Evolutionary conservation across 2,113 vertebrate genomes (phyloP).

Genomic region (Entomyzon cyanotis): DNA sequence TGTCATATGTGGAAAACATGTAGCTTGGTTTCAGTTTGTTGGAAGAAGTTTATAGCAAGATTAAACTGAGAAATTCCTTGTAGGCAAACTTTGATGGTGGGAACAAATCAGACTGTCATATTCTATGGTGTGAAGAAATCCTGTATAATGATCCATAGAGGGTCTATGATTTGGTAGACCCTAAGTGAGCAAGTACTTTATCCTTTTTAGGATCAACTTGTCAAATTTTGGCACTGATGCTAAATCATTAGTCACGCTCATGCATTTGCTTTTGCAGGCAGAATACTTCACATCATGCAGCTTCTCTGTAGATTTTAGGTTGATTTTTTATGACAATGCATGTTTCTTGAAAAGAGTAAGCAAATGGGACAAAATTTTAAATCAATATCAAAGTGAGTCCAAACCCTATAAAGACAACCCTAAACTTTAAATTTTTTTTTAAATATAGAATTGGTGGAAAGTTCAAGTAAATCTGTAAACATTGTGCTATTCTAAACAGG

Average conservation of each 20-base stretch:
- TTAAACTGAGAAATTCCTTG: slow-evolving; percentile 19
- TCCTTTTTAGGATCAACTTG: background rate
- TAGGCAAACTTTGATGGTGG: background rate
- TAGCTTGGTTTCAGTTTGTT: background rate
- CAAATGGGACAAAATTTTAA: background rate
- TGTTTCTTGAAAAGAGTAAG: background rate
- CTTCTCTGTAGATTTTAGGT: background rate
- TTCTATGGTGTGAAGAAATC: background rate
- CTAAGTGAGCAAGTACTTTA: background rate
- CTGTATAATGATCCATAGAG: background rate
- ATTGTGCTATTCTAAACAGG: background rate
- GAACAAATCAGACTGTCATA: slow-evolving; percentile 25
- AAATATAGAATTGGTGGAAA: background rate
- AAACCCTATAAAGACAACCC: background rate
- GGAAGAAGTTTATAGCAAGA: background rate
- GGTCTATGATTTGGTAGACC: background rate
- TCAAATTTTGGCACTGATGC: background rate
- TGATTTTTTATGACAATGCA: background rate
- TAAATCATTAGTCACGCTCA: background rate
- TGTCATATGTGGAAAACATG: background rate
- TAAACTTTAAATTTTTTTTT: too few relatives aligned
- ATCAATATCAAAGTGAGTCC: background rate
- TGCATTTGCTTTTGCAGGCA: background rate
- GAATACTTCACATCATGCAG: background rate
- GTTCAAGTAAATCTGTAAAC: background rate